These are phyloP conservation scores for Jordanella pulchra DNA, from an alignment of 2,797 vertebrate genomes.

Conservation along the genomic window DNA sequence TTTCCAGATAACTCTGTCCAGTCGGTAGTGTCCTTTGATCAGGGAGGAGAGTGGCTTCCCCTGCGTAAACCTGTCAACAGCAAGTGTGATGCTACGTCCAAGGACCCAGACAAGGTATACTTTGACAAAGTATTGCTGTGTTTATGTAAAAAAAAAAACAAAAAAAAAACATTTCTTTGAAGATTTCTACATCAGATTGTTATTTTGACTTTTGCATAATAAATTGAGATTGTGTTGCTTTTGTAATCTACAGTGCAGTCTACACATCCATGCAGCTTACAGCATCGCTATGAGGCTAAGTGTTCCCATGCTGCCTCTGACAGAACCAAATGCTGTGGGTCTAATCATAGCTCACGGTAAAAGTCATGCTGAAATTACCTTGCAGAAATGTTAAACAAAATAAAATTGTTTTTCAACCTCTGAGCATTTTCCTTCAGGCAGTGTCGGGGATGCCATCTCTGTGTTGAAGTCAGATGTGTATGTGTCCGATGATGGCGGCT, in stretches of 20 bases:
- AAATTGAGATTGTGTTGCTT: conserved; percentile 36
- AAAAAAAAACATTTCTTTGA: neutral
- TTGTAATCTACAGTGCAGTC: conserved; percentile 86
- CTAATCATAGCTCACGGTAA: conserved; percentile 93
- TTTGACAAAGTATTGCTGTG: neutral
- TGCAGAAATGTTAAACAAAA: neutral
- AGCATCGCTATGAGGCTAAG: conserved; percentile 87
- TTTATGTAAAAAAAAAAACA: too few species aligned
- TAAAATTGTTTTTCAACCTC: neutral
- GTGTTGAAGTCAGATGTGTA: conserved; percentile 89
- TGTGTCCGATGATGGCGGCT: conserved; percentile 94
- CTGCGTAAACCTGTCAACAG: conserved; percentile 86
- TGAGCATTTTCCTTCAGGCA: conserved; percentile 77
- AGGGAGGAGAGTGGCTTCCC: conserved; percentile 90
- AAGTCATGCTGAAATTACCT: neutral
- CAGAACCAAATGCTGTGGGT: conserved; percentile 92
- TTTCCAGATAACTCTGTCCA: conserved; percentile 87
- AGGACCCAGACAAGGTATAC: conserved; percentile 85
- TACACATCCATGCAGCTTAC: conserved; percentile 93
- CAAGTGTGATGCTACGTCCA: conserved; percentile 86
- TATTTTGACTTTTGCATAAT: neutral
- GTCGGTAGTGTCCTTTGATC: conserved; percentile 92
- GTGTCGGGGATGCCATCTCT: conserved; percentile 89
- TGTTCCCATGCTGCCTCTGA: conserved; percentile 89
- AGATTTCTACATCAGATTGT: neutral